Evolutionary conservation across 2,888 invertebrate genomes (phyloP).

Genomic region (Conistra vaccinii): DNA sequence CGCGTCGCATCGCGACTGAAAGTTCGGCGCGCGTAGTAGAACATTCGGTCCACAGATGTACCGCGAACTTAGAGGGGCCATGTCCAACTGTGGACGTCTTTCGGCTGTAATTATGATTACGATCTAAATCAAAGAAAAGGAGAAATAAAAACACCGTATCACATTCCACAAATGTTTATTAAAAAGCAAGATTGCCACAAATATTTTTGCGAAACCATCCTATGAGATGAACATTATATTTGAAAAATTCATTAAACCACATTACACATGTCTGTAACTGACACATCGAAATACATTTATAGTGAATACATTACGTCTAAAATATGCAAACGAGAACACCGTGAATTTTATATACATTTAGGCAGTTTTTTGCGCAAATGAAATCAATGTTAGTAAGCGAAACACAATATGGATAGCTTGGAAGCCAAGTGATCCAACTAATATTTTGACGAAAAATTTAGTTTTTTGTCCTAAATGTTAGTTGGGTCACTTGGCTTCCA

Average conservation of each 20-base stretch:
- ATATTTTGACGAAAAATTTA: not conserved
- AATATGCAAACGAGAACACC: conserved; percentile 51
- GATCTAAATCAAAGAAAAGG: not conserved
- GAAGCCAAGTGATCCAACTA: not conserved
- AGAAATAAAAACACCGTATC: conserved; percentile 44
- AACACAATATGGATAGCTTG: conserved; percentile 27
- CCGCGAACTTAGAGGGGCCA: no score
- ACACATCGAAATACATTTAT: conserved; percentile 52
- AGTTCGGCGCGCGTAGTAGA: no score
- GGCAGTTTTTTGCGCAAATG: conserved; percentile 51
- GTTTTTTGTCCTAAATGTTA: not conserved
- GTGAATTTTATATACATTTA: conserved; percentile 55
- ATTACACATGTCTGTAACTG: conserved; percentile 40
- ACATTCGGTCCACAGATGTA: no score
- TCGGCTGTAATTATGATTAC: no score
- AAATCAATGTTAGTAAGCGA: conserved; percentile 56
- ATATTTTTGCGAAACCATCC: conserved; percentile 58
- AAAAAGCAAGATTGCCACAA: conserved; percentile 65
- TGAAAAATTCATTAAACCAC: conserved; percentile 51
- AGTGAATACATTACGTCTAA: conserved; percentile 37
- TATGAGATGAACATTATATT: conserved; percentile 46
- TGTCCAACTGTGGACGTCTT: no score
- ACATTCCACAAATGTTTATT: conserved; percentile 69
- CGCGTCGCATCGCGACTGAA: no score
- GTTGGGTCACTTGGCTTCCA: not conserved